Evolutionary conservation across 1,140 invertebrate genomes (phyloP).

Genomic region (Drosophila equinoxialis): DNA sequence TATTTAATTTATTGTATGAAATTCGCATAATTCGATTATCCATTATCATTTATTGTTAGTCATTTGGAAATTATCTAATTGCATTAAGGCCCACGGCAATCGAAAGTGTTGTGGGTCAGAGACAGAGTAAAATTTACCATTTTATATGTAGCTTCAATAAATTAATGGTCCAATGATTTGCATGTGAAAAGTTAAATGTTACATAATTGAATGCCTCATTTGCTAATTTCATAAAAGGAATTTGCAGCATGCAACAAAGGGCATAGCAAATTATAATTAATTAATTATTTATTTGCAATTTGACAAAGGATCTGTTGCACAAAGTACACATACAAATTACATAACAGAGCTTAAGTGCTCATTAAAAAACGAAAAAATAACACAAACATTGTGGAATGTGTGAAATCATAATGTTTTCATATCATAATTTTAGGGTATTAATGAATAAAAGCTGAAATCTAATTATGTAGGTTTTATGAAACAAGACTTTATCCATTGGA

Average conservation of each 20-base stretch:
- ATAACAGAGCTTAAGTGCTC: not conserved
- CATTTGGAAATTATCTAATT: conserved; percentile 51
- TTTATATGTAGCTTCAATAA: not conserved
- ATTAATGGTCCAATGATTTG: not conserved
- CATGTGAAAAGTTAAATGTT: not conserved
- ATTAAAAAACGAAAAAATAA: not conserved
- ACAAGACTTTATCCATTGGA: too few relatives aligned
- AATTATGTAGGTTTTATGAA: too few relatives aligned
- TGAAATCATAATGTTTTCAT: not conserved
- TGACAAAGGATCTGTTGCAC: not conserved
- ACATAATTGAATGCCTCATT: conserved; percentile 9
- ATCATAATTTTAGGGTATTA: not conserved
- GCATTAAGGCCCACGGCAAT: conserved; percentile 18
- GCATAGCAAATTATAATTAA: not conserved
- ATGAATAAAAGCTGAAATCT: too few relatives aligned
- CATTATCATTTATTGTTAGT: conserved; percentile 30
- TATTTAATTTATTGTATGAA: not conserved
- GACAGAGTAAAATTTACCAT: not conserved
- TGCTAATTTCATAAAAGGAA: conserved; percentile 4
- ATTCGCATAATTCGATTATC: not conserved
- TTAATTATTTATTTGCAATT: conserved; percentile 6
- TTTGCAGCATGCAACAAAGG: not conserved
- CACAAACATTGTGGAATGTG: not conserved
- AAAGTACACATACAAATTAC: not conserved
- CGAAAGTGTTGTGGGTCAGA: conserved; percentile 1